phyloP scores from a whole-genome alignment of 2,888 invertebrate species.

The Pachydiplax longipennis region DNA sequence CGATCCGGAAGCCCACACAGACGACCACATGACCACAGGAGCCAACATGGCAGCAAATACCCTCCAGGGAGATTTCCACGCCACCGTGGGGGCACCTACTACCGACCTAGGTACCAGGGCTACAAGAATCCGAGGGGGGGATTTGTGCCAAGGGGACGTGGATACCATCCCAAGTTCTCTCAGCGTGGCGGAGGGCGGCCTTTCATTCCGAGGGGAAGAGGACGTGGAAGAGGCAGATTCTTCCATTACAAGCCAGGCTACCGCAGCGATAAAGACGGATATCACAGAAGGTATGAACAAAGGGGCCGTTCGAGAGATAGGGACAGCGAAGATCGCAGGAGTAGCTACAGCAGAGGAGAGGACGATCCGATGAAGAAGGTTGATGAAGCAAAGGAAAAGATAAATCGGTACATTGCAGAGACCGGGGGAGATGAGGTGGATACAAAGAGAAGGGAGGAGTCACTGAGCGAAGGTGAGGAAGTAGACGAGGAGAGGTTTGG shows the following conservation, averaged over 20 bases:
- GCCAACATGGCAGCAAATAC: conserved; percentile 51
- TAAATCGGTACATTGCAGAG: conserved; percentile 65
- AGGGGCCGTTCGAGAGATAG: conserved; percentile 53
- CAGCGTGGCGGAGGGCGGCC: conserved; percentile 53
- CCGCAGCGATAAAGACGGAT: conserved; percentile 61
- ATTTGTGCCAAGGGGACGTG: conserved; percentile 52
- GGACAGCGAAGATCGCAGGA: conserved; percentile 62
- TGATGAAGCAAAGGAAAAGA: conserved; percentile 66
- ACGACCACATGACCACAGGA: conserved; percentile 56
- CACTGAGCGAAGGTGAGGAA: conserved; percentile 66
- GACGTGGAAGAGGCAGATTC: conserved; percentile 58
- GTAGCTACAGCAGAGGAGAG: conserved; percentile 60
- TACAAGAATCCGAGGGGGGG: conserved; percentile 64
- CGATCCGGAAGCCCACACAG: conserved; percentile 61
- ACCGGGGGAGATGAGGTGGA: conserved; percentile 55
- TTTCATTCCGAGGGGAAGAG: conserved; percentile 57
- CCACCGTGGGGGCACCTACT: conserved; percentile 76
- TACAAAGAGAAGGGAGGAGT: conserved; percentile 52
- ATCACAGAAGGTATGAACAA: conserved; percentile 43
- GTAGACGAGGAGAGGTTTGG: conserved; percentile 61
- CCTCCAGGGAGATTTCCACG: conserved; percentile 60
- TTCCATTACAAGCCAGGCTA: conserved; percentile 62
- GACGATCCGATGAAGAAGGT: conserved; percentile 63
- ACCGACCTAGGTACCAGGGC: conserved; percentile 78
- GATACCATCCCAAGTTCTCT: conserved; percentile 10